Conservation (phyloP, 2,888 invertebrate genomes). For the Drosophila emarginata region DNA sequence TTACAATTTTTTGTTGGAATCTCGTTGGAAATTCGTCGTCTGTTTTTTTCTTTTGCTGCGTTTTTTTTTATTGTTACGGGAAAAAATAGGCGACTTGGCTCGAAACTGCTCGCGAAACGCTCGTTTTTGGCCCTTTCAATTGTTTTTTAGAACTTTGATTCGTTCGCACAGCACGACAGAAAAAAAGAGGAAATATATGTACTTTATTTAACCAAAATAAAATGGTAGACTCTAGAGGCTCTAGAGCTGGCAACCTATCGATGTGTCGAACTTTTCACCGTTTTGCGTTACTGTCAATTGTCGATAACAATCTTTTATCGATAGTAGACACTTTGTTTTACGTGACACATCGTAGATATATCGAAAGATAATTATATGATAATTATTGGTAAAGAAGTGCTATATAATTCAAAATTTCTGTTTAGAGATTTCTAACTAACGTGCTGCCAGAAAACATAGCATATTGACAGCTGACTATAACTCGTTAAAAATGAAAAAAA, state of each 20-base stretch:
- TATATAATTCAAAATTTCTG: too few species aligned
- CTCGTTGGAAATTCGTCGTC: conserved; percentile 42
- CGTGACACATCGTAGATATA: too few species aligned
- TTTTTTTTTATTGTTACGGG: neutral
- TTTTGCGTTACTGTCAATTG: too few species aligned
- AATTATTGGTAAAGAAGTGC: too few species aligned
- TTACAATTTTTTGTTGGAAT: conserved; percentile 41
- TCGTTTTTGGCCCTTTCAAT: conserved; percentile 19
- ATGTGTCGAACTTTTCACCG: neutral
- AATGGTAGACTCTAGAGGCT: conserved; percentile 48
- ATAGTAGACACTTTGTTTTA: too few species aligned
- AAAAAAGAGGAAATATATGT: conserved; percentile 67
- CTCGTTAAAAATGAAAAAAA: too few species aligned
- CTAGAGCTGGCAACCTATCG: neutral
- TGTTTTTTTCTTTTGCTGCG: conserved; percentile 20
- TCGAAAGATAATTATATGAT: neutral
- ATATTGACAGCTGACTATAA: too few species aligned
- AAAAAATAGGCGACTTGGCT: conserved; percentile 24
- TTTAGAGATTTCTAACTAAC: too few species aligned
- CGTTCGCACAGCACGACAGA: conserved; percentile 63
- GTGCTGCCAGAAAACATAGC: too few species aligned
- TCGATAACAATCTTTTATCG: too few species aligned
- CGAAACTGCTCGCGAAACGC: conserved; percentile 40
- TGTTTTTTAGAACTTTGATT: conserved; percentile 43
- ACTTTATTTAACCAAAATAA: conserved; percentile 76